Evolutionary conservation across 2,888 invertebrate species (phyloP), one percentile per base, ranked within the genome.

Genomic region (Polydrusus pterygomalis): DNA sequence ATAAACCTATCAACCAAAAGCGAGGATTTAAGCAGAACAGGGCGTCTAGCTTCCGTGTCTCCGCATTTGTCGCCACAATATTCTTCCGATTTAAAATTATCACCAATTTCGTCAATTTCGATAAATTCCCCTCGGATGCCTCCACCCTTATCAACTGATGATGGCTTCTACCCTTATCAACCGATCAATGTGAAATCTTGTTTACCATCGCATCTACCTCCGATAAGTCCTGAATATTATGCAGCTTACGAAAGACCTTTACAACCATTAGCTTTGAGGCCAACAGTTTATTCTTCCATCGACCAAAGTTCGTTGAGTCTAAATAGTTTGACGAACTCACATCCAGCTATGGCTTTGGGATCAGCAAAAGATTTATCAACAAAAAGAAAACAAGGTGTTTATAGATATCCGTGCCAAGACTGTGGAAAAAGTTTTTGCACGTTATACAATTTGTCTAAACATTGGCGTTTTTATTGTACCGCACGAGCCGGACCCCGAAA

Each of bases 381-480:
- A 73, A 88, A 88, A 79, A 80, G 86, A 20, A 82, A 87, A 13
- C 86, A 85, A 72, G 86, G 85, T 1, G 81, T 86, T n/a, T n/a
- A n/a, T 20, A 91, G 97, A 30, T 97, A 97, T 85, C 95, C 97
- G 84, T 98, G 98, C 87, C 93, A 95, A 0, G 95, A 96, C 84
- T 98, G 98, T 85, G 94, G 95, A 47, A 98, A 98, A 87, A 96
- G 96, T 25, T 98, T 98, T 88, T 97, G 97, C 0, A 98, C 98
- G 0, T 96, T 95, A 86, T 97, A 97, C 11, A 98, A 98, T 0
- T 90, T 98, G 0, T 94, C 96, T 0, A 98, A 98, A 87, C 98
- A 98, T 86, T 94, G 96, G 82, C 97, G 98, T 87, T 97, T 97
- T 88, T 98, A 98, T 85, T 98, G 98, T 86, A 93, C 95, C 1